phyloP scores from a whole-genome alignment of 1,140 invertebrate species.

The Epicauta chinensis region DNA sequence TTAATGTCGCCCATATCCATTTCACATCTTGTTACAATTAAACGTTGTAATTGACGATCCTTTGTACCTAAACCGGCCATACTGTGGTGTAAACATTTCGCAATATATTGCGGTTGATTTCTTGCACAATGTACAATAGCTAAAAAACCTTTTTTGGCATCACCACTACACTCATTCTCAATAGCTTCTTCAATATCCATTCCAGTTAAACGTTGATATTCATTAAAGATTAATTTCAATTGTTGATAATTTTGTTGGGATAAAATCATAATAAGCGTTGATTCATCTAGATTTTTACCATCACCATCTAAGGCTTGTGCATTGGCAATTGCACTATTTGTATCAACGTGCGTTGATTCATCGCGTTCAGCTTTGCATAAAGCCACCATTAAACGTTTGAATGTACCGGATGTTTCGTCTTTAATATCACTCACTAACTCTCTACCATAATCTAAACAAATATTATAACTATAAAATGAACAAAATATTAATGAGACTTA shows the following conservation, averaged over 20 bases:
- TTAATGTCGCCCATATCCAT: slow-evolving; percentile 85
- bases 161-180: slow-evolving; percentile 65
- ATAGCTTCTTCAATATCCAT: slow-evolving; percentile 64
- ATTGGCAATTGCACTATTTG: slow-evolving; percentile 56
- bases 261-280: slow-evolving; percentile 76
- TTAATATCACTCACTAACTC: slow-evolving; percentile 71
- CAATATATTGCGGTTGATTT: slow-evolving; percentile 84
- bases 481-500: slow-evolving; percentile 66
- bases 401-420: slow-evolving; percentile 78
- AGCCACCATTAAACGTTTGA: slow-evolving; percentile 74
- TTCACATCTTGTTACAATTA: slow-evolving; percentile 81
- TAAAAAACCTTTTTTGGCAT: slow-evolving; percentile 56
- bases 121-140: slow-evolving; percentile 71
- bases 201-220: slow-evolving; percentile 55
- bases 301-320: slow-evolving; percentile 67
- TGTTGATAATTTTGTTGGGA: slow-evolving; percentile 71
- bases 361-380: slow-evolving; percentile 60
- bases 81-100: slow-evolving; percentile 76
- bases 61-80: slow-evolving; percentile 83
- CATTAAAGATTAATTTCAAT: slow-evolving; percentile 55
- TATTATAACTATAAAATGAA: slow-evolving; percentile 6
- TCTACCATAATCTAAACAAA: slow-evolving; percentile 58
- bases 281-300: slow-evolving; percentile 79
- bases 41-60: slow-evolving; percentile 77
- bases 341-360: slow-evolving; percentile 63